A percentile compares a stretch with the other conserved stretches of the same genome.
These are phyloP conservation scores for Nansenia antarctica DNA, from an alignment of 2,113 vertebrate genomes.

Conservation along the genomic window DNA sequence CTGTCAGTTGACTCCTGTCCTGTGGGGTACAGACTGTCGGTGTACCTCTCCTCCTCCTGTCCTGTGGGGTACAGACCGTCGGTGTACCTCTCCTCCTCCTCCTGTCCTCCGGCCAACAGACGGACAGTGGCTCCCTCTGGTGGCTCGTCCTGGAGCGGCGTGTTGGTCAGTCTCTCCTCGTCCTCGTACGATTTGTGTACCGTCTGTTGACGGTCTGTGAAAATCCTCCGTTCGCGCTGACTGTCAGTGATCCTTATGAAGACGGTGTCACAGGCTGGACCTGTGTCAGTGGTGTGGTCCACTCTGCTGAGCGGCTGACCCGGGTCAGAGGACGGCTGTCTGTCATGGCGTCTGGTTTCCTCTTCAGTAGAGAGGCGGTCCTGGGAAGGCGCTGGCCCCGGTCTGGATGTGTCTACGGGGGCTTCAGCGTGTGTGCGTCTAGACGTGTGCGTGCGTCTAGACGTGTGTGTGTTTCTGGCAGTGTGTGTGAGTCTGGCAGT, in stretches of 20 bases:
- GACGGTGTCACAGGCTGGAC: background rate
- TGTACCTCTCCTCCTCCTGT: background rate
- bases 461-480: background rate
- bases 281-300: background rate
- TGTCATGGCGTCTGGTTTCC: background rate
- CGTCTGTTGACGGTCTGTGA: background rate
- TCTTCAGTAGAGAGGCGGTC: background rate
- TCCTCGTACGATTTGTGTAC: no score
- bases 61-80: background rate
- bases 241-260: no score
- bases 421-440: background rate
- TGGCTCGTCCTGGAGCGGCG: background rate
- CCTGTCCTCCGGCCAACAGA: no score
- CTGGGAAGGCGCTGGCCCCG: no score
- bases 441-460: background rate
- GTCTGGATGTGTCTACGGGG: background rate
- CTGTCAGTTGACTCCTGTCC: background rate
- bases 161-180: background rate
- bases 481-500: background rate
- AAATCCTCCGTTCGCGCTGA: background rate
- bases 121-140: no score
- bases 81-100: background rate
- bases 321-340: background rate
- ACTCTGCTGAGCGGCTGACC: background rate
- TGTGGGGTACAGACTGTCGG: background rate